Evolutionary conservation across 2,113 vertebrate species (phyloP).

Genomic region (Hippocampus barbouri): DNA sequence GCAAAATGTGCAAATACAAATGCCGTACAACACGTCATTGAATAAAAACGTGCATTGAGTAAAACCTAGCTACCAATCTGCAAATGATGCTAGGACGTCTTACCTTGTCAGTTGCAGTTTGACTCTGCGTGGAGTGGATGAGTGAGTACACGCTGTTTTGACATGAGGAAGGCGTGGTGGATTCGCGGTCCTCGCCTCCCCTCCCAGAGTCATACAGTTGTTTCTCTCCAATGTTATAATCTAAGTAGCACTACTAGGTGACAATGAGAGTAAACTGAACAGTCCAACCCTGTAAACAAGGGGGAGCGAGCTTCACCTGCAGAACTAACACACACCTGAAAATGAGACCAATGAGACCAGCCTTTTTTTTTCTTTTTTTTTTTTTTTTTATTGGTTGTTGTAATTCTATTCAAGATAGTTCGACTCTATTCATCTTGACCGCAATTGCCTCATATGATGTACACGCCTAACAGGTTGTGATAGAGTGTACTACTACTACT

Average conservation of each 20-base stretch:
- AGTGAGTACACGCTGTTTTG: neutral
- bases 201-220: neutral
- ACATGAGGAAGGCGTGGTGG: constrained; percentile 43
- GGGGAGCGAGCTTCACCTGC: neutral
- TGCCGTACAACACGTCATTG: neutral
- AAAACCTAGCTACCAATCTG: neutral
- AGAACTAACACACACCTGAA: neutral
- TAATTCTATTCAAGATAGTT: neutral
- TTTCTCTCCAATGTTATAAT: neutral
- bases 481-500: too few species aligned
- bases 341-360: neutral
- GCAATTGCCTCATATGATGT: neutral
- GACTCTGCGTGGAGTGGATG: constrained; percentile 15
- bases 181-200: constrained; percentile 11
- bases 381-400: neutral
- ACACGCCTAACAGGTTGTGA: too few species aligned
- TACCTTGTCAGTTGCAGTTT: constrained; percentile 42
- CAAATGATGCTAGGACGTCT: constrained; percentile 12
- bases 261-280: neutral
- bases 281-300: neutral
- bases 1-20: neutral
- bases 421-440: neutral
- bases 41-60: neutral
- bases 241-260: neutral
- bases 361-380: neutral